Conservation (phyloP, 2,797 vertebrate species). For the Premnoplex brunnescens region DNA sequence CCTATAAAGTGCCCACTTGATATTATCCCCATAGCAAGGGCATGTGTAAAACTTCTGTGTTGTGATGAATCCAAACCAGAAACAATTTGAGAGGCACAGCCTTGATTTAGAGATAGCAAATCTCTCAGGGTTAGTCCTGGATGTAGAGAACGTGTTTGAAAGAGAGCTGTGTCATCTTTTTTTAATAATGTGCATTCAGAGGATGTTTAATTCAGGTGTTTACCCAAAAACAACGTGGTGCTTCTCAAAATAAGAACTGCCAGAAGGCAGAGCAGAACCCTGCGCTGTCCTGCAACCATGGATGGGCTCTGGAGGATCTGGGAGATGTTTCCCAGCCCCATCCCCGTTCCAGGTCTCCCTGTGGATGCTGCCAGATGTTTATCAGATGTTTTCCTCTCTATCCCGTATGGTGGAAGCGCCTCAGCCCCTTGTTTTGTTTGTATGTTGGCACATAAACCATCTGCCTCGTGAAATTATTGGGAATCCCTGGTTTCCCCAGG, state of each 20-base stretch:
- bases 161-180: not conserved
- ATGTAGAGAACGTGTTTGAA: not conserved
- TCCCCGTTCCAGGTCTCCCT: not conserved
- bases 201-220: not conserved
- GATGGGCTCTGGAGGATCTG: not conserved
- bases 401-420: not conserved
- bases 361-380: not conserved
- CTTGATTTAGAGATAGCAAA: not conserved
- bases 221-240: accelerated
- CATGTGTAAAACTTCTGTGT: not conserved
- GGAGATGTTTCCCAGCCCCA: not conserved
- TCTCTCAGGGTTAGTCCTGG: not conserved
- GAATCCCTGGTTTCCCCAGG: not conserved
- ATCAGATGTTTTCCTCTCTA: not conserved
- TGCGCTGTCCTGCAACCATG: not conserved
- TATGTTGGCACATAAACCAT: not conserved
- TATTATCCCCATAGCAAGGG: not conserved
- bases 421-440: not conserved
- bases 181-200: accelerated
- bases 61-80: not conserved
- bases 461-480: not conserved
- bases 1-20: accelerated
- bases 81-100: not conserved
- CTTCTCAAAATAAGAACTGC: not conserved
- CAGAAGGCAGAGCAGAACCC: not conserved